Evolutionary conservation across 2,888 invertebrate species (phyloP).

Genomic region (Drosophila nr. perissopoda): DNA sequence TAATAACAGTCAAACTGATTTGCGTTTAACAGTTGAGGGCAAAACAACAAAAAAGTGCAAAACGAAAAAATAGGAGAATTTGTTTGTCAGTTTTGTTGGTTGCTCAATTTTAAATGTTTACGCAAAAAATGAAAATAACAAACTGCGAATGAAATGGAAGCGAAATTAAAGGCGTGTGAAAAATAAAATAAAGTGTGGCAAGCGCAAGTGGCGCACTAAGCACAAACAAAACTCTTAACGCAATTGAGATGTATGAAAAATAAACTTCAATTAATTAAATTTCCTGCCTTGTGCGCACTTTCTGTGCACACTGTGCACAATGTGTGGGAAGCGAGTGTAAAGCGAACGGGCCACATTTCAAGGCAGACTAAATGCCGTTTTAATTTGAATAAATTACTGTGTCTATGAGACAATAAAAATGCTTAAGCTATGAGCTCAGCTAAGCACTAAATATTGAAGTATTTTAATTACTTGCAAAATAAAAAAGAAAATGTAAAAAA

Average conservation of each 20-base stretch:
- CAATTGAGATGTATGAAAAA: constrained; percentile 36
- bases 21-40: constrained; percentile 22
- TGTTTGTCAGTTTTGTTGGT: constrained; percentile 28
- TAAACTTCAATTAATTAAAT: constrained; percentile 53
- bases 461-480: constrained; percentile 52
- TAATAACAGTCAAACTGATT: constrained; percentile 28
- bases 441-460: constrained; percentile 29
- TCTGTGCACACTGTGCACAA: constrained; percentile 17
- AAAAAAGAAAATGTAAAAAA: neutral
- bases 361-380: constrained; percentile 48
- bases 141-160: constrained; percentile 45
- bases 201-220: constrained; percentile 17
- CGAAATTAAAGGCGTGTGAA: constrained; percentile 60
- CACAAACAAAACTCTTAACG: constrained; percentile 32
- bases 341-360: constrained; percentile 5
- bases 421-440: constrained; percentile 49
- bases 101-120: constrained; percentile 54
- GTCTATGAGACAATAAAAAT: constrained; percentile 46
- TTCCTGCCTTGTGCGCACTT: constrained; percentile 48
- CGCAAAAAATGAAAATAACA: constrained; percentile 49
- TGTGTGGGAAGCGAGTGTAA: constrained; percentile 49
- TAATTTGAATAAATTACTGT: constrained; percentile 64
- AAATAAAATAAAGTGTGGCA: constrained; percentile 60
- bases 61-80: constrained; percentile 24
- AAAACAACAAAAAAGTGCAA: constrained; percentile 24